Base-by-base conservation (phyloP, 2,113 vertebrate genomes). In the Prinia subflava region DNA sequence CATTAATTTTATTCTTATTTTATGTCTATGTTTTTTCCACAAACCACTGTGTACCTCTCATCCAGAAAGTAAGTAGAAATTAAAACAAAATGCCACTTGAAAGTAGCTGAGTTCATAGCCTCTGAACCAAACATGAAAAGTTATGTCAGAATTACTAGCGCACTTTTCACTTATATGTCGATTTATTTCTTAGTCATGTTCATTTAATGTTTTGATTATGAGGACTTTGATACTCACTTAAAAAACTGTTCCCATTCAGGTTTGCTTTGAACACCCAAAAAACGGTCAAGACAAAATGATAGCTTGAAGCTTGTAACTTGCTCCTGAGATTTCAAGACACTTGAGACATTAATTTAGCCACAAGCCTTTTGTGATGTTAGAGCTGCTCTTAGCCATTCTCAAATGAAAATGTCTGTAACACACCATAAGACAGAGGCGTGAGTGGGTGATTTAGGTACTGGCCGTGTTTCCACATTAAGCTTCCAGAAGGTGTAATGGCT, bases 1-100 rank as follows among this genome's bases (percentile, higher is more conserved):
- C 44, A 74, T 87, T 94, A 27, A 23, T 89, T 96, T 92, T 91
- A 84, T 23, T 91, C 91, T 90, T 79, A 33, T 55, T 87, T 82
- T 64, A 47, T 50, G 22, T 82, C 73, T 52, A 30, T 63, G 25
- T 22, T 85, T 83, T 86, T 73, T 64, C 41, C 50, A 31, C 59
- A 81, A 88, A 62, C 28, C 23, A n/a, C 18, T 65, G 7, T 79
- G 31, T 69, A 60, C 30, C 9, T 70, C 30, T 67, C 24, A 52
- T 33, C 17, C 15, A 67, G 28, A 90, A 85, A 78, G 9, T 39
- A 77, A 86, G 27, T 22, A 88, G 59, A 86, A 92, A 62, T 69
- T 91, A 77, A 84, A 25, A 44, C 41, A 69, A 69, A 93, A 67
- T 76, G 44, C 49, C 22, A 6, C 30, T 63, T 83, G 31, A 70